These are phyloP conservation scores for Girardinus metallicus DNA, from an alignment of 2,797 vertebrate genomes.

Conservation along the genomic window DNA sequence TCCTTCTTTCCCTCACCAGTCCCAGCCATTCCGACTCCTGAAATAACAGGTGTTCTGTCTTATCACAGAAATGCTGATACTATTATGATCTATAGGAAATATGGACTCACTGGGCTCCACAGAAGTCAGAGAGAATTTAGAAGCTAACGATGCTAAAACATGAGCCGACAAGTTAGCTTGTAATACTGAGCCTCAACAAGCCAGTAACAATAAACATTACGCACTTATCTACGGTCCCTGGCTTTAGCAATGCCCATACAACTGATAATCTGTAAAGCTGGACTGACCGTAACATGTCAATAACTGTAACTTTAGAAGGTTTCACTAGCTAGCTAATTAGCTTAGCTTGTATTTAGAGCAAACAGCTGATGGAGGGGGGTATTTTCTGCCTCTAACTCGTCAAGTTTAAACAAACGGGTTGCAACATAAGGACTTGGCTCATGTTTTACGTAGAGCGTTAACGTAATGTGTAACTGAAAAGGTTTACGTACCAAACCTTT, in stretches of 20 bases:
- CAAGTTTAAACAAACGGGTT: neutral
- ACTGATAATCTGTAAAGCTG: neutral
- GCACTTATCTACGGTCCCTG: rapidly evolving
- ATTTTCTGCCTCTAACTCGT: constrained; percentile 11
- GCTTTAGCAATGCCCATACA: rapidly evolving
- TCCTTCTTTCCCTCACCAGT: constrained; percentile 93
- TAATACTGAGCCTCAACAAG: constrained; percentile 23
- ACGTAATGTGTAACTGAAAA: neutral
- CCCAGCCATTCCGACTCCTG: constrained; percentile 82
- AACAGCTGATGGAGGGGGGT: constrained; percentile 50
- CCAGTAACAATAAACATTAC: neutral
- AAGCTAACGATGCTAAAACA: constrained; percentile 26
- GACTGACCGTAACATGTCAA: neutral
- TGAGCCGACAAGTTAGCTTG: constrained; percentile 29
- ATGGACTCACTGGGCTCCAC: neutral
- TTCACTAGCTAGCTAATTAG: constrained; percentile 50
- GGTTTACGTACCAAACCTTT: constrained; percentile 58
- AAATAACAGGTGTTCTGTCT: neutral
- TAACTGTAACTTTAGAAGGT: neutral
- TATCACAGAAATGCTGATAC: neutral
- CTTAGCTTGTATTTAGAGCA: constrained; percentile 57
- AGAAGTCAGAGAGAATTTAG: neutral
- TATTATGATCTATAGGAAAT: neutral
- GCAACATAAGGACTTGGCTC: rapidly evolving
- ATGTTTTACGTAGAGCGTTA: too few species aligned